phyloP scores from a whole-genome alignment of 2,797 vertebrate species.

The Lateolabrax maculatus region DNA sequence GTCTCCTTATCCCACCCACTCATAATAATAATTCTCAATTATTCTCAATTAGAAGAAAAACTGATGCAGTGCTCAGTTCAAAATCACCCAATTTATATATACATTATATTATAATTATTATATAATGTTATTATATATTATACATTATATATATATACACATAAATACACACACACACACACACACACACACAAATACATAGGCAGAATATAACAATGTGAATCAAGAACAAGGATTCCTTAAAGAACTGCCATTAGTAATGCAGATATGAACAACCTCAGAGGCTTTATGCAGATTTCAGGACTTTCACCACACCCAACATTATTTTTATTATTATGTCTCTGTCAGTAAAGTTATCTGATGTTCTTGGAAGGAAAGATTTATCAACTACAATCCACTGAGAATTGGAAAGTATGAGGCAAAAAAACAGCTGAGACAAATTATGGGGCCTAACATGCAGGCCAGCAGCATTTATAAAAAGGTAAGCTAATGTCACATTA shows the following conservation, averaged over 20 bases:
- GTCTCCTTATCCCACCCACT: slow-evolving; percentile 2
- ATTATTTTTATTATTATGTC: too few relatives aligned
- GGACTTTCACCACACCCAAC: not conserved
- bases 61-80: not conserved
- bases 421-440: not conserved
- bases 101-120: too few relatives aligned
- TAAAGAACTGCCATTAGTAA: not conserved
- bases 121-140: too few relatives aligned
- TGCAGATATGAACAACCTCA: not conserved
- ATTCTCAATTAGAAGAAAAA: not conserved
- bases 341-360: not conserved
- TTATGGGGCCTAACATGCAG: not conserved
- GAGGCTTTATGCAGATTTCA: not conserved
- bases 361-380: not conserved
- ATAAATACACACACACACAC: too few relatives aligned
- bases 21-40: not conserved
- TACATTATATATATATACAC: too few relatives aligned
- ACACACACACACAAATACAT: not conserved
- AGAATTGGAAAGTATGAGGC: too few relatives aligned
- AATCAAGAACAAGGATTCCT: not conserved
- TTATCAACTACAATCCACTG: not conserved
- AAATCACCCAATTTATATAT: not conserved
- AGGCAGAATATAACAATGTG: not conserved
- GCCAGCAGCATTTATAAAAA: too few relatives aligned
- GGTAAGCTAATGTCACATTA: too few relatives aligned